Base-by-base conservation (phyloP, 2,113 vertebrate species). In the Aegithalos caudatus region DNA sequence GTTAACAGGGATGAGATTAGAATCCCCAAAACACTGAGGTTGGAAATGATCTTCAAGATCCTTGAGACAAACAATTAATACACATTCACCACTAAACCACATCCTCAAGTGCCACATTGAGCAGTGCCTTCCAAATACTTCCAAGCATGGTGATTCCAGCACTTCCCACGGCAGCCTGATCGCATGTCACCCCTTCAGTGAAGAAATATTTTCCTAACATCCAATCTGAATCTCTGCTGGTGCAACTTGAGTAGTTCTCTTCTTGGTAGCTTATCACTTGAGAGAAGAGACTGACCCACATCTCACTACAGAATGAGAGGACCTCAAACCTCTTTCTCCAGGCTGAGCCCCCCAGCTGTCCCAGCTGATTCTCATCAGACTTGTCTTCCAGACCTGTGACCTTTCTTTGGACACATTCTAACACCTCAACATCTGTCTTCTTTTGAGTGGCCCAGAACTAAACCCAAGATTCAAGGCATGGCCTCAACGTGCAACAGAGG, bases 261-360 rank as follows among this genome's bases (percentile, higher is more conserved):
- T 44, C 31, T 40, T 40, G 6, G 19, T 62, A 0, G 22, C n/a
- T 35, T 29, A 8, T 31, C 12, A 31, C 6, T 24, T 48, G 24
- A 21, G 14, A 35, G 9, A 64, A 48, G 35, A 56, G 14, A 22
- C 13, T 0, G 0, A 27, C 6, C 1, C 16, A 17, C 25, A 42
- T 27, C 27, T 23, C 25, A 35, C 8, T 8, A 9, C 14, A 33
- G 42, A 48, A 42, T 4, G 3, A 57, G 31, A 56, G 19, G 5
- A 3, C 7, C 35, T 14, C 25, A 7, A 50, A 10, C 3, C 9
- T 71, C 29, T 31, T 37, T 27, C 14, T 81, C 42, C 21, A 40
- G 29, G 16, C 20, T 47, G 24, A 53, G 5, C 10, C 2, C 5
- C 6, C 3, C 23, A 53, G 6, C 42, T 74, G 15, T 14, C 12